Conservation (phyloP, 2,888 invertebrate genomes). For the Deroplatys truncata region DNA sequence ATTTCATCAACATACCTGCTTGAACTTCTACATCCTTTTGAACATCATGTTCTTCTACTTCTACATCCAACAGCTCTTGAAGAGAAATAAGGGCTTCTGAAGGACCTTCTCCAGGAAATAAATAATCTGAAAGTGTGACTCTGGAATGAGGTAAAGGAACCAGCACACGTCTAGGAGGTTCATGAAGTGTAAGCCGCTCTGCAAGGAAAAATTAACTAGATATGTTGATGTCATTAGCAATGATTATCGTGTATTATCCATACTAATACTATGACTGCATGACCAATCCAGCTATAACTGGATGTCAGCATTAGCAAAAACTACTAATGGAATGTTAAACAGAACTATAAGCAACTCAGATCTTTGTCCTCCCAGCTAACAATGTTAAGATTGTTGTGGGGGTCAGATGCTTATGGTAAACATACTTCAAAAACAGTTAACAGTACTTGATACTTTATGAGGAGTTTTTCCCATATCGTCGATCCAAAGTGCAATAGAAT, state of each 20-base stretch:
- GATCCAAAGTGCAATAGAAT: too few species aligned
- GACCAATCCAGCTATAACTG: too few species aligned
- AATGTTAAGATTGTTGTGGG: too few species aligned
- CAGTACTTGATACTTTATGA: too few species aligned
- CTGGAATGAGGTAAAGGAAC: conserved; percentile 61
- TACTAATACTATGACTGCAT: not conserved
- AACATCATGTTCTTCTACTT: conserved; percentile 64
- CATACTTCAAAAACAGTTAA: too few species aligned
- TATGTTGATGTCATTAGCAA: not conserved
- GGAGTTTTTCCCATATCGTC: too few species aligned
- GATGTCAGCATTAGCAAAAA: too few species aligned
- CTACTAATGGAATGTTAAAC: too few species aligned
- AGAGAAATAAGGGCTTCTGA: conserved; percentile 77
- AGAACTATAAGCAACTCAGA: too few species aligned
- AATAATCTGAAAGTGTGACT: conserved; percentile 80
- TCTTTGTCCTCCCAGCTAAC: too few species aligned
- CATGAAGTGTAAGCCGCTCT: conserved; percentile 79
- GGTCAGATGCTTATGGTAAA: too few species aligned
- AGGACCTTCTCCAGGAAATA: conserved; percentile 86
- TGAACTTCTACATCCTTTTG: conserved; percentile 72
- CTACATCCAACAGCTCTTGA: conserved; percentile 74
- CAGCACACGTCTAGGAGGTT: conserved; percentile 82
- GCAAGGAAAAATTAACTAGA: conserved; percentile 34
- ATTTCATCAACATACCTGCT: conserved; percentile 53
- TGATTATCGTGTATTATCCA: not conserved